Conservation (phyloP, 2,888 invertebrate genomes). For the Candidula unifasciata region DNA sequence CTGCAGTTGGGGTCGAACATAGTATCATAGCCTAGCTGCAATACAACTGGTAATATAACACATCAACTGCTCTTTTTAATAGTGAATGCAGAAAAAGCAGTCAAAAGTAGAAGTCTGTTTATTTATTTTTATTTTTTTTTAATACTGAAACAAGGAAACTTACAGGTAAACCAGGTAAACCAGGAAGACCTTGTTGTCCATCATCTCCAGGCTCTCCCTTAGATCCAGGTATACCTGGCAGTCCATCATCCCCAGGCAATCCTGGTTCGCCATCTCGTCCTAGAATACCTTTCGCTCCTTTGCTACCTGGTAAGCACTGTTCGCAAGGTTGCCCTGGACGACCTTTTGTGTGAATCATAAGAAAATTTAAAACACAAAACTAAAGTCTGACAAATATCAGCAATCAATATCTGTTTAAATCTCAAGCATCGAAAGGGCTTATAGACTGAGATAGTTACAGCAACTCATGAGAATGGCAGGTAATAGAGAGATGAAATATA, state of each 20-base stretch:
- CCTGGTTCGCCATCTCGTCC: conserved; percentile 76
- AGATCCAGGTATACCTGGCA: conserved; percentile 62
- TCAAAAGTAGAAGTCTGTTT: neutral
- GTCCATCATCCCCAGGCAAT: conserved; percentile 60
- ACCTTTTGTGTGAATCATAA: conserved; percentile 56
- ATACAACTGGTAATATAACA: too few species aligned
- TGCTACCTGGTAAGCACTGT: conserved; percentile 62
- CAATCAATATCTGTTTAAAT: too few species aligned
- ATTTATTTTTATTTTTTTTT: too few species aligned
- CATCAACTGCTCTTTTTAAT: too few species aligned
- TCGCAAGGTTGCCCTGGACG: conserved; percentile 65
- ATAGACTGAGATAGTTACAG: too few species aligned
- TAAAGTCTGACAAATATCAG: too few species aligned
- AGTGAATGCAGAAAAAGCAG: neutral
- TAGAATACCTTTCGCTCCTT: conserved; percentile 68
- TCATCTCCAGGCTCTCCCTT: conserved; percentile 66
- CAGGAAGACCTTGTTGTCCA: conserved; percentile 58
- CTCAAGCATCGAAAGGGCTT: too few species aligned
- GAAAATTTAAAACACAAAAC: too few species aligned
- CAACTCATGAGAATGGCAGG: too few species aligned
- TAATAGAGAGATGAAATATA: too few species aligned
- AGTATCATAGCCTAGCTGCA: too few species aligned
- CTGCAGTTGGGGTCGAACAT: too few species aligned
- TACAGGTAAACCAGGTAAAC: conserved; percentile 47
- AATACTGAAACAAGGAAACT: neutral